phyloP scores from a whole-genome alignment of 2,888 invertebrate species.

The Sphaeridia pumilis region DNA sequence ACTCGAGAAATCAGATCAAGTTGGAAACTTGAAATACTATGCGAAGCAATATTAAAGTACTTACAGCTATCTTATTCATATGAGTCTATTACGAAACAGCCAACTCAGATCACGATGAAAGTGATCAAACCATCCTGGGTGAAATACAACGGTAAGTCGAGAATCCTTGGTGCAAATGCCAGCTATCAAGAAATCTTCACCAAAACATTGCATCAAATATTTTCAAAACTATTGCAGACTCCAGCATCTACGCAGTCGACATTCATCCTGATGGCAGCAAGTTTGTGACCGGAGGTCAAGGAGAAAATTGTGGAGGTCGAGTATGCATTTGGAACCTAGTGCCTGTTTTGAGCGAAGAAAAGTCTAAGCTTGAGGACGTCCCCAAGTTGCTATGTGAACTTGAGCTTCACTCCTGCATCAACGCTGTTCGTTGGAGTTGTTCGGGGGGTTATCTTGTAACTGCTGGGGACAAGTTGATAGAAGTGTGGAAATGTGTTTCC shows the following conservation, averaged over 20 bases:
- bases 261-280: slow-evolving; percentile 91
- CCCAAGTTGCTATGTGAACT: slow-evolving; percentile 92
- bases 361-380: slow-evolving; percentile 53
- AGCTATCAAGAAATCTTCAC: too few species aligned
- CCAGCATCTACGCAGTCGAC: slow-evolving; percentile 92
- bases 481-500: slow-evolving; percentile 69
- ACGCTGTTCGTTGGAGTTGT: slow-evolving; percentile 92
- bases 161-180: too few species aligned
- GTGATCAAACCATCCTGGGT: too few species aligned
- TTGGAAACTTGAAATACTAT: too few species aligned
- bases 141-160: too few species aligned
- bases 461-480: slow-evolving; percentile 85
- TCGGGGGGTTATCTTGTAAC: slow-evolving; percentile 79
- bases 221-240: too few species aligned
- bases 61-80: too few species aligned
- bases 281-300: slow-evolving; percentile 88
- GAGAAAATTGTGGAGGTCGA: slow-evolving; percentile 66
- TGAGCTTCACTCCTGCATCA: slow-evolving; percentile 83
- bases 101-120: too few species aligned
- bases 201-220: too few species aligned
- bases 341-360: slow-evolving; percentile 56
- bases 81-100: too few species aligned
- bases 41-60: too few species aligned
- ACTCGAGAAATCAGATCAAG: too few species aligned
- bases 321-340: slow-evolving; percentile 93